These are phyloP conservation scores for Drosophila anceps DNA, from an alignment of 2,888 invertebrate genomes.

Conservation along the genomic window DNA sequence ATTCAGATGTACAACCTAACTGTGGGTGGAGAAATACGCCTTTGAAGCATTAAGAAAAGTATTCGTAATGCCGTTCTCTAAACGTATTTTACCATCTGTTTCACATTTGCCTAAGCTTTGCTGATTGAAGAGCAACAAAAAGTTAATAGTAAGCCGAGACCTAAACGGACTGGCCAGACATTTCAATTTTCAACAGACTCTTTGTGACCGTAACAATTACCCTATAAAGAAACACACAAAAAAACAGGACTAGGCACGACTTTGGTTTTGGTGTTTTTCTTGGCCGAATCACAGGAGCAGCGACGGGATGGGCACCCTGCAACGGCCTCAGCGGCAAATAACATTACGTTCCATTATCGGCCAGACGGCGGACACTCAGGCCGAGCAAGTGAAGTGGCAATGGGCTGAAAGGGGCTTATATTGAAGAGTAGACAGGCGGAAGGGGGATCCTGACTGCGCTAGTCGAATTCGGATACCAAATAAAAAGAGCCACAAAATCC, in stretches of 20 bases:
- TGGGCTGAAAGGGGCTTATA: slow-evolving; percentile 9
- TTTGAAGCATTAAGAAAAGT: not conserved
- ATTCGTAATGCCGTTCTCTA: not conserved
- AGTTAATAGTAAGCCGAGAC: slow-evolving; percentile 24
- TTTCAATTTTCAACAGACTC: slow-evolving; percentile 34
- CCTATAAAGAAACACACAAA: slow-evolving; percentile 8
- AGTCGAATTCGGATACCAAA: slow-evolving; percentile 49
- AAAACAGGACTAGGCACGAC: slow-evolving; percentile 26
- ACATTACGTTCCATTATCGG: slow-evolving; percentile 49
- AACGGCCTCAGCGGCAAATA: slow-evolving; percentile 33
- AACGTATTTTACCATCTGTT: slow-evolving; percentile 20
- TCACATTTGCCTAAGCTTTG: slow-evolving; percentile 10
- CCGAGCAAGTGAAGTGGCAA: slow-evolving; percentile 22
- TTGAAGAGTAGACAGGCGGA: slow-evolving; percentile 14
- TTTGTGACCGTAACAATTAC: slow-evolving; percentile 23
- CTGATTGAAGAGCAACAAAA: slow-evolving; percentile 20
- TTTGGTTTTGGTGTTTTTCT: slow-evolving; percentile 41
- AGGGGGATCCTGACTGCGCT: not conserved
- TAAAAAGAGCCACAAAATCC: slow-evolving; percentile 72
- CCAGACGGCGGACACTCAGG: slow-evolving; percentile 32
- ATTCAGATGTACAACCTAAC: not conserved
- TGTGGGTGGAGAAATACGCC: not conserved
- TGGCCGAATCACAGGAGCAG: slow-evolving; percentile 10
- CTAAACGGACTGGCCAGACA: slow-evolving; percentile 24
- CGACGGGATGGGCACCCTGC: slow-evolving; percentile 1